Conservation (phyloP, 2,888 invertebrate genomes). For the Drosophila demipolita region DNA sequence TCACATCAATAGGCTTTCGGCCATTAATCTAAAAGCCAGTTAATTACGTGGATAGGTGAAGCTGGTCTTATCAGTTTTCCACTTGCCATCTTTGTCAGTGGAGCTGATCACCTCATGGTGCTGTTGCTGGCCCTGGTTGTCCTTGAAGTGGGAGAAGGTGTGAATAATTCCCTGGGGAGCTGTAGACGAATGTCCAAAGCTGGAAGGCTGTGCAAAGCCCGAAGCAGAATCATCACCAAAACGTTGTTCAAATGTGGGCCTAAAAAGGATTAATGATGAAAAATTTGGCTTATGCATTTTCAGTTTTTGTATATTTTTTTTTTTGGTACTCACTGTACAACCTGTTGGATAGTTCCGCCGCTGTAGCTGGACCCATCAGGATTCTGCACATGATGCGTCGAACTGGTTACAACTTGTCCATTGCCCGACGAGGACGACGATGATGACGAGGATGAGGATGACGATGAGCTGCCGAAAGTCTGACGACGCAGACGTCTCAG, state of each 20-base stretch:
- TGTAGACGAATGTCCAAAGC: not conserved
- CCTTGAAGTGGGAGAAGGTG: slow-evolving; percentile 10
- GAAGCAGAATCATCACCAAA: slow-evolving; percentile 58
- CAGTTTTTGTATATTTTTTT: not conserved
- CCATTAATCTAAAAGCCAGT: slow-evolving; percentile 10
- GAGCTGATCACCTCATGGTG: not conserved
- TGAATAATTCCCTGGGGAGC: slow-evolving; percentile 3
- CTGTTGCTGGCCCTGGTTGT: slow-evolving; percentile 14
- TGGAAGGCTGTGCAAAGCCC: not conserved
- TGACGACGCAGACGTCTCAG: slow-evolving; percentile 79
- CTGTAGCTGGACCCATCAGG: slow-evolving; percentile 44
- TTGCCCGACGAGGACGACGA: slow-evolving; percentile 41
- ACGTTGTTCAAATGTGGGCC: slow-evolving; percentile 28
- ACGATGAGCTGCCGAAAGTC: slow-evolving; percentile 54
- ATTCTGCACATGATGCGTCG: slow-evolving; percentile 36
- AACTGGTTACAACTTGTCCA: slow-evolving; percentile 47
- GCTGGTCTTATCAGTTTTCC: slow-evolving; percentile 3
- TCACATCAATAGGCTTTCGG: slow-evolving; percentile 35
- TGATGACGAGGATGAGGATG: slow-evolving; percentile 64
- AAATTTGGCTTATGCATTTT: not conserved
- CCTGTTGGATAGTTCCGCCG: slow-evolving; percentile 30
- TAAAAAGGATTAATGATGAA: not conserved
- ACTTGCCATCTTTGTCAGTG: slow-evolving; percentile 11
- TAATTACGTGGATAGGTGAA: slow-evolving; percentile 19
- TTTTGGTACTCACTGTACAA: slow-evolving; percentile 6